These are phyloP conservation scores for Malurus leucopterus DNA, from an alignment of 2,797 vertebrate genomes.

Conservation along the genomic window DNA sequence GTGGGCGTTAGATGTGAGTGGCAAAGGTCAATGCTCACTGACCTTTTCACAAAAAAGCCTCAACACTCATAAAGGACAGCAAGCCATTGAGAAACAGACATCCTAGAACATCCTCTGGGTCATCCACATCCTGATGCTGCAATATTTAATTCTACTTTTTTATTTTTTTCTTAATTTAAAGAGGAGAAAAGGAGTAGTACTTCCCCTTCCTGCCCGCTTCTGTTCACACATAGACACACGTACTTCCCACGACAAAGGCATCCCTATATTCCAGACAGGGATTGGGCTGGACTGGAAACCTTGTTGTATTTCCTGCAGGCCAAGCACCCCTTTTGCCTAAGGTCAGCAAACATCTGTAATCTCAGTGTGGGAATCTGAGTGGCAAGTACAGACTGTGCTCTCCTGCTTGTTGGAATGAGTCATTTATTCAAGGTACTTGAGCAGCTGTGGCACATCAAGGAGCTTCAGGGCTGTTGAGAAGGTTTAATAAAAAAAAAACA, in stretches of 20 bases:
- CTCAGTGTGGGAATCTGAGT: slow-evolving; percentile 48
- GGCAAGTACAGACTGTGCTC: not conserved
- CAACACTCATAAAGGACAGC: not conserved
- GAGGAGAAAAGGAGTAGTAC: slow-evolving; percentile 20
- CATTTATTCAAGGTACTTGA: not conserved
- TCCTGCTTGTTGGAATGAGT: not conserved
- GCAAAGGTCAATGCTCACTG: not conserved
- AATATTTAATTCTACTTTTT: not conserved
- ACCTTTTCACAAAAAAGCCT: not conserved
- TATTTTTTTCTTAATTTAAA: not conserved
- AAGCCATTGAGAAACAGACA: not conserved
- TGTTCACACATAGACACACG: not conserved
- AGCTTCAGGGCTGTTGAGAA: not conserved
- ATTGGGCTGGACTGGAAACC: slow-evolving; percentile 31
- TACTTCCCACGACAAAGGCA: slow-evolving; percentile 9
- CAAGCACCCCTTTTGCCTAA: not conserved
- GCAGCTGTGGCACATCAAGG: not conserved
- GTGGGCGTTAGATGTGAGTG: not conserved
- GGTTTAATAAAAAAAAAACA: not conserved
- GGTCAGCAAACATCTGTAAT: slow-evolving; percentile 72
- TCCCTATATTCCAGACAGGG: not conserved
- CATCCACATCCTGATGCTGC: not conserved
- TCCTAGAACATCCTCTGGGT: not conserved
- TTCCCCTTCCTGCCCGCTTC: slow-evolving; percentile 3
- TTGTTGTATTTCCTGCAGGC: slow-evolving; percentile 40